Conservation (phyloP, 2,113 vertebrate species). For the Gasterosteus nipponicus region DNA sequence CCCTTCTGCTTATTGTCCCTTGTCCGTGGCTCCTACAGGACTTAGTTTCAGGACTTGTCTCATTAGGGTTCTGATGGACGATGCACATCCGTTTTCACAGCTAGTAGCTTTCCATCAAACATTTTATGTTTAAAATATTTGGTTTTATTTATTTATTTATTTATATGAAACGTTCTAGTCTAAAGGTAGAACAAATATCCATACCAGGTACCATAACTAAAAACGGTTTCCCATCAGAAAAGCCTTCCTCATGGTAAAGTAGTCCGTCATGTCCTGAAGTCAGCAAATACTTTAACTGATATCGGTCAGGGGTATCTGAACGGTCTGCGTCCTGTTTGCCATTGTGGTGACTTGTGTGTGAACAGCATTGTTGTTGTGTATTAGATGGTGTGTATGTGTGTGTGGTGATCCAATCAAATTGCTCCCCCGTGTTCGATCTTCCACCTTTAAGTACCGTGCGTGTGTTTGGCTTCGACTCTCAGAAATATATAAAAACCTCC, state of each 20-base stretch:
- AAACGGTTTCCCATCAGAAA: not conserved
- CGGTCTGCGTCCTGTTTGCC: constrained; percentile 48
- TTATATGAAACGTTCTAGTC: too few species aligned
- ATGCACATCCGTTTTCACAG: too few species aligned
- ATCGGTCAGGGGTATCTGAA: constrained; percentile 12
- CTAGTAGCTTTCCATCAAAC: too few species aligned
- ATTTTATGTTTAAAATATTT: too few species aligned
- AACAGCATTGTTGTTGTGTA: not conserved
- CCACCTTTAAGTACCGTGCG: not conserved
- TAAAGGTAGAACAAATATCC: too few species aligned
- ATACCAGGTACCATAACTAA: too few species aligned
- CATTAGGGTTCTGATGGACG: too few species aligned
- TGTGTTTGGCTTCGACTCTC: not conserved
- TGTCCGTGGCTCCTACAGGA: not conserved
- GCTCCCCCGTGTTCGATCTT: too few species aligned
- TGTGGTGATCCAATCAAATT: too few species aligned
- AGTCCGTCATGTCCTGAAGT: not conserved
- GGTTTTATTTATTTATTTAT: too few species aligned
- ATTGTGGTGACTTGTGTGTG: not conserved
- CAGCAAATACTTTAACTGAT: not conserved
- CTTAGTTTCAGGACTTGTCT: too few species aligned
- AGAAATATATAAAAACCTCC: not conserved
- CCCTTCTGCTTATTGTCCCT: not conserved
- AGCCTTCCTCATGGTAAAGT: not conserved
- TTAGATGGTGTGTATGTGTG: not conserved